Base-by-base conservation (phyloP, 2,888 invertebrate genomes). In the Gibbula magus region DNA sequence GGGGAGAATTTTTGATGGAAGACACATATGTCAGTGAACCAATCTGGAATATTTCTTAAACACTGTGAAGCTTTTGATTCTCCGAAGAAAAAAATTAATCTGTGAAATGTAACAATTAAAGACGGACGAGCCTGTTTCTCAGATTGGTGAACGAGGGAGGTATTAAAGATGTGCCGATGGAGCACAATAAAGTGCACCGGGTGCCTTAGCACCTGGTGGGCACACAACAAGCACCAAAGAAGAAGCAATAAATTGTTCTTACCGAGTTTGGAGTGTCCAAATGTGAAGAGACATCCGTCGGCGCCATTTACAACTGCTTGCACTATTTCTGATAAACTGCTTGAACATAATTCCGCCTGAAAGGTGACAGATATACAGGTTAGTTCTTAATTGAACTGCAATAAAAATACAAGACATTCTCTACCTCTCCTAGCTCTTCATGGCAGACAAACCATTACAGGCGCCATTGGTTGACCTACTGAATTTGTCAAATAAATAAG, bases 221-320 rank as follows among this genome's bases (percentile, higher is more conserved):
- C 51, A 74, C 39, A 74, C 74, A 74, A 74, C 25, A 29, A 45
- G 10, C 5, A 53, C 22, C 52, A 53, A 51, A 20, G 22, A 51
- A 54, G 3, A 29, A 13, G 73, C 16, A 25, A 18, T 74, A 51
- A 53, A 32, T 13, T 45, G 1, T 45, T 86, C 90, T 84, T 85
- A 93, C 93, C 93, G 51, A 91, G 87, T 85, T 89, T 90, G 39
- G 92, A 90, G 83, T 93, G 91, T 52, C 94, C 94, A 84, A 93
- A 93, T n/a, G 92, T 92, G 86, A 94, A 91, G 25, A 94, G 89
- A 80, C 93, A 94, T 85, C 98, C 98, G 93, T 98, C 98, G 56
- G 96, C 96, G 70, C 98, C 98, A 90, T 97, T 97, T 92, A 98
- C 96, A 88, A 98, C 98, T 56, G 98, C 97, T 91, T 98, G 97